These are phyloP conservation scores for Lasioglossum pauxillum DNA, from an alignment of 2,888 invertebrate species.

Conservation along the genomic window DNA sequence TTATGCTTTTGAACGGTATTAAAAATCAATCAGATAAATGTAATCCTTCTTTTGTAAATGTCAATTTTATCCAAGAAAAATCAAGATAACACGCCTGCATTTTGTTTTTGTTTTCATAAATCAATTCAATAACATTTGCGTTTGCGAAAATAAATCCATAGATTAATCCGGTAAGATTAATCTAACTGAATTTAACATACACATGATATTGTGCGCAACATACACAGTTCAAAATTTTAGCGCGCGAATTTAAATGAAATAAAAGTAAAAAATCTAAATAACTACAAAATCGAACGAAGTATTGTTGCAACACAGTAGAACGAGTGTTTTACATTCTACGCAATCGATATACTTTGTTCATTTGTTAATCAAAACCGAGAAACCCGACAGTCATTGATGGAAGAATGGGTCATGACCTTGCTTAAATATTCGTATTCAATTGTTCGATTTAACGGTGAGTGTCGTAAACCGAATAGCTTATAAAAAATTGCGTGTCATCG, in stretches of 20 bases:
- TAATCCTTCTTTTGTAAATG: neutral
- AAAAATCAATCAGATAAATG: neutral
- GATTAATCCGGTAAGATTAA: neutral
- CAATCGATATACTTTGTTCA: neutral
- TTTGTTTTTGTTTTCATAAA: neutral
- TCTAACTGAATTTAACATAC: neutral
- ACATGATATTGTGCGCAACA: neutral
- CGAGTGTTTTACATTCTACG: neutral
- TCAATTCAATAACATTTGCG: neutral
- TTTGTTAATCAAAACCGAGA: conserved; percentile 10
- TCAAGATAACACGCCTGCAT: neutral
- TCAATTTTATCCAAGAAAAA: neutral
- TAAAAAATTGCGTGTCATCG: neutral
- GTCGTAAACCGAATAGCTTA: neutral
- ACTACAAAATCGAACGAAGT: neutral
- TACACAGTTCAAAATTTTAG: neutral
- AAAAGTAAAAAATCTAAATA: neutral
- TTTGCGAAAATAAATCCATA: neutral
- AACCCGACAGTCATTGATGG: conserved; percentile 19
- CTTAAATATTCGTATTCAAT: conserved; percentile 1
- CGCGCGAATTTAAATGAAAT: neutral
- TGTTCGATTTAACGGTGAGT: neutral
- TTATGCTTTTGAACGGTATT: neutral
- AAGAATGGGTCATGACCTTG: conserved; percentile 3
- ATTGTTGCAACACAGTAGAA: neutral